Evolutionary conservation across 1,140 invertebrate species (phyloP).

Genomic region (Nasonia vitripennis): DNA sequence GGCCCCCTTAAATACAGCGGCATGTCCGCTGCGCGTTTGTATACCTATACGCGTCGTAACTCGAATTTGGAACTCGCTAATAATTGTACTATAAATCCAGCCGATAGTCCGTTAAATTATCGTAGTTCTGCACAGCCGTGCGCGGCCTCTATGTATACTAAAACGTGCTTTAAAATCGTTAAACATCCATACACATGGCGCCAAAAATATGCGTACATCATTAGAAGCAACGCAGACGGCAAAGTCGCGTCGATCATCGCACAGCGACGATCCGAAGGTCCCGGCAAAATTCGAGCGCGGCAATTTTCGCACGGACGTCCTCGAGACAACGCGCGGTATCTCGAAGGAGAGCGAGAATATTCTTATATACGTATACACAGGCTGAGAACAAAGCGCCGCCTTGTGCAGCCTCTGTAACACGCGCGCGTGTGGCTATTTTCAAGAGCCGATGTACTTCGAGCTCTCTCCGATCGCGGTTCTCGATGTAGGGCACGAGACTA

Average conservation of each 20-base stretch:
- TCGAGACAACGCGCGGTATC: constrained; percentile 1
- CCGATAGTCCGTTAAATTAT: too few species aligned
- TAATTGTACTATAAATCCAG: background rate
- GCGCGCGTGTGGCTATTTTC: background rate
- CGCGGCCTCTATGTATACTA: too few species aligned
- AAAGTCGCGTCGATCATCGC: background rate
- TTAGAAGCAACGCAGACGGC: too few species aligned
- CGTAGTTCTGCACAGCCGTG: too few species aligned
- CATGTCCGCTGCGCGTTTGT: too few species aligned
- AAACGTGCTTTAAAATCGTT: background rate
- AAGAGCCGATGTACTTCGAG: background rate
- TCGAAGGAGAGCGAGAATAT: background rate
- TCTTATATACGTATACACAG: background rate
- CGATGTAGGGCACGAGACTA: background rate
- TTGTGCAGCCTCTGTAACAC: background rate
- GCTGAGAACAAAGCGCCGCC: background rate
- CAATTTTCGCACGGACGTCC: background rate
- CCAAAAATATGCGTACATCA: background rate
- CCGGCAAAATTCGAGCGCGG: background rate
- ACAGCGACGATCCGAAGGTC: background rate
- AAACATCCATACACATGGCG: background rate
- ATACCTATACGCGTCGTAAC: background rate
- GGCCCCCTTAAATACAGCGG: background rate
- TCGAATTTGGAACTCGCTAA: background rate
- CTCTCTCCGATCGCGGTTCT: background rate